Evolutionary conservation across 2,888 invertebrate species (phyloP).

Genomic region (Drosophila colorata): DNA sequence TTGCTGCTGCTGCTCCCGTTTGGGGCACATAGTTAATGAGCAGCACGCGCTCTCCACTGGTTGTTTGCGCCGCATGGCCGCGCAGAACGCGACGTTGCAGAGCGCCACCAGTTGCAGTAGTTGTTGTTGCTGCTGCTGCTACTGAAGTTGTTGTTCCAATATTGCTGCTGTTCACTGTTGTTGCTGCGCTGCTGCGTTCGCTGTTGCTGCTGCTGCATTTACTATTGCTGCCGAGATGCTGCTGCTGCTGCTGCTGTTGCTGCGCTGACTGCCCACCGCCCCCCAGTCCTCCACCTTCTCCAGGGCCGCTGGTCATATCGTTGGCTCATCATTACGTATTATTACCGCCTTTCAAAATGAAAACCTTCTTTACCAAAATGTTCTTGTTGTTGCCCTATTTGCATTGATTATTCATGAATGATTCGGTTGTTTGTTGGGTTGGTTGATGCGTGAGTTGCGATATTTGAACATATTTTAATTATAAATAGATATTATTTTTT

Average conservation of each 20-base stretch:
- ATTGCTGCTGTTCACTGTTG: conserved; percentile 57
- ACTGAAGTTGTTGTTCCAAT: conserved; percentile 30
- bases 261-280: conserved; percentile 57
- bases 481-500: conserved; percentile 29
- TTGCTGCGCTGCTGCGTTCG: conserved; percentile 47
- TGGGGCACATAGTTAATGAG: conserved; percentile 83
- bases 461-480: conserved; percentile 24
- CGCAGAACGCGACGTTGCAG: conserved; percentile 78
- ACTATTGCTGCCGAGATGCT: conserved; percentile 35
- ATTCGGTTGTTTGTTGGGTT: conserved; percentile 38
- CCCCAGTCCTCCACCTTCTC: conserved; percentile 74
- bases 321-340: conserved; percentile 86
- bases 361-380: conserved; percentile 86
- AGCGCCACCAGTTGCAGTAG: conserved; percentile 46
- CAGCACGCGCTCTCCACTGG: conserved; percentile 81
- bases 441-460: conserved; percentile 46
- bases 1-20: conserved; percentile 46
- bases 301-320: conserved; percentile 84
- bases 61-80: conserved; percentile 82
- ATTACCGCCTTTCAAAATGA: conserved; percentile 86
- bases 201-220: conserved; percentile 38
- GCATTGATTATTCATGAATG: conserved; percentile 32
- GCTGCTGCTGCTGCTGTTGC: conserved; percentile 60
- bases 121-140: conserved; percentile 40
- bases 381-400: conserved; percentile 85